phyloP scores from a whole-genome alignment of 2,888 invertebrate species.

The Imbricaverruca yamaguchii region DNA sequence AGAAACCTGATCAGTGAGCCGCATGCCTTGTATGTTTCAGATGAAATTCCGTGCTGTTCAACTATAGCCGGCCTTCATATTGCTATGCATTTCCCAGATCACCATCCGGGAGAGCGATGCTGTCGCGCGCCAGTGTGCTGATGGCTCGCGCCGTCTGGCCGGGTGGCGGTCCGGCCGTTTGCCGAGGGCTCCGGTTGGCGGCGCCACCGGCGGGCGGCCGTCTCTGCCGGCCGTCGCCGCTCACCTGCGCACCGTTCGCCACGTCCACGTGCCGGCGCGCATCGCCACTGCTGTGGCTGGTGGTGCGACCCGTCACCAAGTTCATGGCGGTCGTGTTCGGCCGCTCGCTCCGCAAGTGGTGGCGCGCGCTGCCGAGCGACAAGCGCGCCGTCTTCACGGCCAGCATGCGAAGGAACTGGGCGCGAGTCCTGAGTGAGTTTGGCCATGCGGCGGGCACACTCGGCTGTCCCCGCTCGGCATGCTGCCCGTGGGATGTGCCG shows the following conservation, averaged over 20 bases:
- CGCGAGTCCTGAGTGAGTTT: conserved; percentile 25
- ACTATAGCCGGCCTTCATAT: no score
- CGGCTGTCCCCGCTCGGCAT: background rate
- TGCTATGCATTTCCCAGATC: no score
- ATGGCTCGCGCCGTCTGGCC: no score
- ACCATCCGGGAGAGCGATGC: no score
- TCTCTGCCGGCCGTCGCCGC: no score
- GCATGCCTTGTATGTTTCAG: no score
- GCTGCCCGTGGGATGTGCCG: background rate
- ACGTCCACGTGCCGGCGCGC: background rate
- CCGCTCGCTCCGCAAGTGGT: conserved; percentile 44
- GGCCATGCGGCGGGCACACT: background rate
- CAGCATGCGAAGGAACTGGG: conserved; percentile 26
- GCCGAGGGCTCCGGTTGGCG: no score
- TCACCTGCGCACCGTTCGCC: background rate
- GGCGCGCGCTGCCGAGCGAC: conserved; percentile 40
- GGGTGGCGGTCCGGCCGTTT: no score
- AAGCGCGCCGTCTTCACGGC: conserved; percentile 36
- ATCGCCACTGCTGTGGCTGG: conserved; percentile 37
- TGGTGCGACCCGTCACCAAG: conserved; percentile 39
- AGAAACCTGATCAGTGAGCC: no score
- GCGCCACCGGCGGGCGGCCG: no score
- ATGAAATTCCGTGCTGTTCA: no score
- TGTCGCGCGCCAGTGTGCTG: no score
- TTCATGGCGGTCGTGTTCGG: conserved; percentile 41